Base-by-base conservation (phyloP, 2,888 invertebrate species). In the Brachynemurus nebulosus region DNA sequence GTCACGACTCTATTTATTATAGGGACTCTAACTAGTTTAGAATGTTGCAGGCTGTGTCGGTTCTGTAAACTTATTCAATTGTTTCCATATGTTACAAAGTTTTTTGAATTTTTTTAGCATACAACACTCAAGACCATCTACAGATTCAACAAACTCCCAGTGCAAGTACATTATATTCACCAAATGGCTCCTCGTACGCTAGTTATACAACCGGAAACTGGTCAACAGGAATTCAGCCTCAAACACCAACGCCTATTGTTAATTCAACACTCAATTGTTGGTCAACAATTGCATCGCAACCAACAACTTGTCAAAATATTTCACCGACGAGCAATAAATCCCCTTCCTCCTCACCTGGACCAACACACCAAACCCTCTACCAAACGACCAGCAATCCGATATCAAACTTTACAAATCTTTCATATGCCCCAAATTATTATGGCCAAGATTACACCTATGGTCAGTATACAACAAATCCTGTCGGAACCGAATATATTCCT, bases 211-310 rank as follows among this genome's bases (percentile, higher is more conserved):
- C 12, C 16, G 25, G 37, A 18, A 60, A 59, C 42, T 65, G 65
- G 66, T 59, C 65, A 1, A 52, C 62, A 14, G 54, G 60, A 49
- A 54, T 59, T 3, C 63, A 61, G 47, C 57, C 61, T 1, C 64
- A 63, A 55, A 54, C 63, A 1, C 57, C 64, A 14, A 55, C 60
- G 2, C 58, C 62, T 7, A 57, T 62, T 12, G 56, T 63, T 47
- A 58, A 58, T 35, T 57, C 63, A 6, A 52, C 63, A 1, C 58
- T 66, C 27, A 66, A 65, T 50, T 66, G 66, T 51, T 66, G 66
- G 66, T 62, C 64, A 3, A 61, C 64, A 3, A 61, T 65, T n/a
- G 62, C 61, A 50, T 62, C 65, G 4, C 63, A 64, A 3, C 63
- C 64, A 2, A 63, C 63, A 4, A 62, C 63, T 4, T 61, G 63